Conservation (phyloP, 2,888 invertebrate species). For the Mellilla xanthometata region DNA sequence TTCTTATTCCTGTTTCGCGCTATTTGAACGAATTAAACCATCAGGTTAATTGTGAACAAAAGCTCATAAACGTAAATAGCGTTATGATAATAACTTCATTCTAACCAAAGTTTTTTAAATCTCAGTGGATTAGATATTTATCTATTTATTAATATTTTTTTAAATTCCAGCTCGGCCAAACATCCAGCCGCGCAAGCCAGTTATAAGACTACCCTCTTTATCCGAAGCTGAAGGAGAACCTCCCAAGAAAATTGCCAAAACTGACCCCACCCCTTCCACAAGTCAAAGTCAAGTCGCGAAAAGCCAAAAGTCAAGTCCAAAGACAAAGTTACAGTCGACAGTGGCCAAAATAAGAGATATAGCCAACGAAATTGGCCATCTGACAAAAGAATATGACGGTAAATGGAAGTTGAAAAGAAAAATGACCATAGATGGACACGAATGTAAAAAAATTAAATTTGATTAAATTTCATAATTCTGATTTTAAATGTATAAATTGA, state of each 20-base stretch:
- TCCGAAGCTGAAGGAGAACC: slow-evolving; percentile 53
- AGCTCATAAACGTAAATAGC: too few relatives aligned
- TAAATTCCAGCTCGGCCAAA: slow-evolving; percentile 58
- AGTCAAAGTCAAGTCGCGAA: too few relatives aligned
- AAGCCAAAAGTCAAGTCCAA: slow-evolving; percentile 13
- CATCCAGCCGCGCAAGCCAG: slow-evolving; percentile 67
- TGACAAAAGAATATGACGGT: slow-evolving; percentile 45
- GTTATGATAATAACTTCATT: too few relatives aligned
- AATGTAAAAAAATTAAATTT: slow-evolving; percentile 51
- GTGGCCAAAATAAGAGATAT: slow-evolving; percentile 57
- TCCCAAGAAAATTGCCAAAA: slow-evolving; percentile 40
- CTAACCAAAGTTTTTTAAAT: too few relatives aligned
- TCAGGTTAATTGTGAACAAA: too few relatives aligned
- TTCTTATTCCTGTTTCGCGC: too few relatives aligned
- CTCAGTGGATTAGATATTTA: too few relatives aligned
- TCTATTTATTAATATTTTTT: neutral
- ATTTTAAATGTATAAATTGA: neutral
- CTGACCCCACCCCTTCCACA: slow-evolving; percentile 40
- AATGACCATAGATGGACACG: slow-evolving; percentile 31
- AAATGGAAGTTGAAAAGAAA: slow-evolving; percentile 56
- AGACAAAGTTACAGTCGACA: slow-evolving; percentile 39
- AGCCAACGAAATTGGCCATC: slow-evolving; percentile 55
- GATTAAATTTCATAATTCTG: too few relatives aligned
- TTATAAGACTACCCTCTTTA: slow-evolving; percentile 64
- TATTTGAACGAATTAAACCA: too few relatives aligned